These are phyloP conservation scores for Halocynthia roretzi DNA, from an alignment of 23 tunicate genomes.

Conservation along the genomic window DNA sequence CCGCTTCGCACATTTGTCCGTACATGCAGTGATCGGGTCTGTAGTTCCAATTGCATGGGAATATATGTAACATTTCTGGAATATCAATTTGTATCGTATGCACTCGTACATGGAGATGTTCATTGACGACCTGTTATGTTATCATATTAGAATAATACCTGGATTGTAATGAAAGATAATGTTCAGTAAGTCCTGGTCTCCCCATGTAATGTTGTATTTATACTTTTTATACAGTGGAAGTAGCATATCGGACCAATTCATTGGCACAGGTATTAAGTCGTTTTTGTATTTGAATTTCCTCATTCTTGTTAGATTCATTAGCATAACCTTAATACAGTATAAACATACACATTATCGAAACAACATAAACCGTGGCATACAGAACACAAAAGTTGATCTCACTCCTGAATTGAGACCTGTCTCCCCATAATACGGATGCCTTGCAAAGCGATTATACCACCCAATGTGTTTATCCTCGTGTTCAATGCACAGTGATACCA, in stretches of 20 bases:
- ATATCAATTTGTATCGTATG: background rate
- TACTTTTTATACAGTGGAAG: conserved; percentile 72
- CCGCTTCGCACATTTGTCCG: conserved; percentile 51
- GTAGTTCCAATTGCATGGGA: conserved; percentile 74
- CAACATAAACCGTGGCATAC: background rate
- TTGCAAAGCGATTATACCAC: conserved; percentile 75
- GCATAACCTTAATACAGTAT: conserved; percentile 48
- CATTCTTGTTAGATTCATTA: conserved; percentile 64
- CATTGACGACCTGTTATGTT: background rate
- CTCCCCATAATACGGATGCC: conserved; percentile 75
- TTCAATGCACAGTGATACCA: conserved; percentile 57
- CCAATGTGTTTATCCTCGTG: conserved; percentile 50
- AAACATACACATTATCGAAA: background rate
- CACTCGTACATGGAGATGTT: too few species aligned
- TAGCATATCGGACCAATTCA: conserved; percentile 61
- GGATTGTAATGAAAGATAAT: conserved; percentile 73
- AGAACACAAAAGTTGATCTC: conserved; percentile 1
- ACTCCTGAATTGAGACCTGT: conserved; percentile 89
- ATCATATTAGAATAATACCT: conserved; percentile 25
- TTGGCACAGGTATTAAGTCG: conserved; percentile 29
- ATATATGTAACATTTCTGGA: conserved; percentile 42
- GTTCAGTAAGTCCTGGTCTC: conserved; percentile 79
- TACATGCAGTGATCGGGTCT: conserved; percentile 94
- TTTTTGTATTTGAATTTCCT: conserved; percentile 39
- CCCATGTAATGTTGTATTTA: conserved; percentile 71